Evolutionary conservation across 2,888 invertebrate genomes (phyloP).

Genomic region (Drosophila anomelani): DNA sequence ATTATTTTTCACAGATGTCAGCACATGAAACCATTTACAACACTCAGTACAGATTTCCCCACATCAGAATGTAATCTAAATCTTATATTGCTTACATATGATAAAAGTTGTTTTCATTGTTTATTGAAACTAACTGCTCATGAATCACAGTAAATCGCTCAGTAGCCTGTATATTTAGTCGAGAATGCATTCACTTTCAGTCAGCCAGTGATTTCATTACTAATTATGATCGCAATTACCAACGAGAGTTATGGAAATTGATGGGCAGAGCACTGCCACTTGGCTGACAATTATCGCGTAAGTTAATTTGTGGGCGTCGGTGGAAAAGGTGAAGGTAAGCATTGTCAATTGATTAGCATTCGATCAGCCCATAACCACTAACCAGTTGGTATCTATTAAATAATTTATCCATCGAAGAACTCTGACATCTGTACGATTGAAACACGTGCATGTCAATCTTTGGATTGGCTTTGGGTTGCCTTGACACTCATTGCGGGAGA

Average conservation of each 20-base stretch:
- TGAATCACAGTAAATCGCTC: background rate
- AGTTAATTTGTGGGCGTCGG: slow-evolving; percentile 54
- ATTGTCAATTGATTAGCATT: slow-evolving; percentile 20
- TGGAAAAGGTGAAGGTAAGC: slow-evolving; percentile 61
- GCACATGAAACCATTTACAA: background rate
- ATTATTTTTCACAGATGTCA: background rate
- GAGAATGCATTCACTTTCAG: slow-evolving; percentile 30
- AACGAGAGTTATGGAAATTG: slow-evolving; percentile 57
- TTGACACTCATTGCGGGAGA: slow-evolving; percentile 6
- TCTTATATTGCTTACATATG: background rate
- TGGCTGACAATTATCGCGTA: slow-evolving; percentile 61
- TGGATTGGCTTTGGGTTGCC: background rate
- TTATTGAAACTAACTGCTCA: background rate
- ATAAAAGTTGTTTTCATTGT: background rate
- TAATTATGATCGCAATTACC: slow-evolving; percentile 42
- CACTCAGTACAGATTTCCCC: background rate
- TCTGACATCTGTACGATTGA: slow-evolving; percentile 19
- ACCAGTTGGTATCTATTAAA: slow-evolving; percentile 18
- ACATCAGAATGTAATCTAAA: background rate
- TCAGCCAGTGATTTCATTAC: slow-evolving; percentile 2
- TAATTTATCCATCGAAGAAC: slow-evolving; percentile 13
- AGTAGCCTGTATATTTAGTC: background rate
- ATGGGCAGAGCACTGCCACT: slow-evolving; percentile 25
- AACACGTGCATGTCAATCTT: slow-evolving; percentile 18
- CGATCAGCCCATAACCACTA: slow-evolving; percentile 11